phyloP scores from a whole-genome alignment of 2,888 invertebrate genomes.

The Sinotaia quadrata region DNA sequence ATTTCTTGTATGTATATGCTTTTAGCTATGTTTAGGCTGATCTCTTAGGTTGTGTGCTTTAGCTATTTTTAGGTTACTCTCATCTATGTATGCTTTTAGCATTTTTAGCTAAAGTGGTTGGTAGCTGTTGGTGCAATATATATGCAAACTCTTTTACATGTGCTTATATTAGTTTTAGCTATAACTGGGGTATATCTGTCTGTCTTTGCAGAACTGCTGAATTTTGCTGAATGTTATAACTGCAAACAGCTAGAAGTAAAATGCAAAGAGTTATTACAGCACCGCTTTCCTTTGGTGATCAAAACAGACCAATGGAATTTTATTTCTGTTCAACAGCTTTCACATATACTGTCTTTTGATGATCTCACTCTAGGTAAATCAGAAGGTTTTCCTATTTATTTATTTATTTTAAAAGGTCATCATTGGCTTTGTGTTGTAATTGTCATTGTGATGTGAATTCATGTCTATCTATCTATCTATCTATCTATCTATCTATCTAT shows the following conservation, averaged over 20 bases:
- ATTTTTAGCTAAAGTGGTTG: too few relatives aligned
- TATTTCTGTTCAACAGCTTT: neutral
- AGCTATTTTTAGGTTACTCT: too few relatives aligned
- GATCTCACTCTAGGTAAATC: conserved; percentile 16
- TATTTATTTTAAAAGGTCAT: neutral
- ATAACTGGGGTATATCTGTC: too few relatives aligned
- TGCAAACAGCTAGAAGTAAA: neutral
- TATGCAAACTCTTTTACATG: too few relatives aligned
- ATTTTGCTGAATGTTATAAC: conserved; percentile 10
- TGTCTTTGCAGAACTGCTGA: neutral
- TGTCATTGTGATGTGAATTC: neutral
- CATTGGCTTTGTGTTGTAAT: neutral
- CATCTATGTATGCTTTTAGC: too few relatives aligned
- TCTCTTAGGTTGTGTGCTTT: too few relatives aligned
- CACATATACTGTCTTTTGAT: neutral
- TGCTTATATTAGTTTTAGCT: too few relatives aligned
- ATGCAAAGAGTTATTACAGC: neutral
- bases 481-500: too few relatives aligned
- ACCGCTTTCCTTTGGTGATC: conserved; percentile 11
- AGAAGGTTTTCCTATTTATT: neutral
- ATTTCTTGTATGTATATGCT: too few relatives aligned
- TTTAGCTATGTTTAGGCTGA: too few relatives aligned
- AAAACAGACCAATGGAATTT: neutral
- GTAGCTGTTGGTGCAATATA: too few relatives aligned
- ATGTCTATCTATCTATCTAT: neutral